Percentiles rank a stretch among this genome's conserved stretches.
Conservation (phyloP, 2,888 invertebrate genomes). For the Macroteleia sp. region DNA sequence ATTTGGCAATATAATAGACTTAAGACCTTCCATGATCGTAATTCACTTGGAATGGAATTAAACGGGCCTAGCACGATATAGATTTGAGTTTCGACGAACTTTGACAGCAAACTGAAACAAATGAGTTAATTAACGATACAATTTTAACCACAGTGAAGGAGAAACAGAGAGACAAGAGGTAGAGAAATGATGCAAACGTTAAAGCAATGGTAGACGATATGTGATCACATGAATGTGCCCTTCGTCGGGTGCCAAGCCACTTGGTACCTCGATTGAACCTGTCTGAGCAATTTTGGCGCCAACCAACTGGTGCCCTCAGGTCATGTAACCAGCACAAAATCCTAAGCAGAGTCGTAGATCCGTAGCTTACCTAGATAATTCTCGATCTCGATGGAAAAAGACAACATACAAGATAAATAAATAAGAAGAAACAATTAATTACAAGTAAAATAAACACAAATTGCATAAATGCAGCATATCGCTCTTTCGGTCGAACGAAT, state of each 20-base stretch:
- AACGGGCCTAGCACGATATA: conserved; percentile 47
- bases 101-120: conserved; percentile 24
- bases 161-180: not conserved
- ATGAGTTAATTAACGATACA: conserved; percentile 26
- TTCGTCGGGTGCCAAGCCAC: conserved; percentile 66
- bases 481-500: conserved; percentile 61
- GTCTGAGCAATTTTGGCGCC: not conserved
- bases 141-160: not conserved
- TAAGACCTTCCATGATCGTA: conserved; percentile 80
- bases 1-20: conserved; percentile 84
- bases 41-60: conserved; percentile 64
- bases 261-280: not conserved
- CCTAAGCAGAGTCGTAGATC: conserved; percentile 67
- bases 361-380: conserved; percentile 53
- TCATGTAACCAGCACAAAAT: conserved; percentile 79
- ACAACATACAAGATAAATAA: conserved; percentile 19
- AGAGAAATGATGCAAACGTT: not conserved
- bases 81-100: conserved; percentile 31
- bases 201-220: conserved; percentile 71
- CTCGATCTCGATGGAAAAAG: conserved; percentile 51
- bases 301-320: conserved; percentile 4
- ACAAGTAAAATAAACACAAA: conserved; percentile 12
- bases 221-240: conserved; percentile 83
- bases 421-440: not conserved
- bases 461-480: conserved; percentile 61